Evolutionary conservation across 2,113 vertebrate genomes (phyloP).

Genomic region (Axis porcinus): DNA sequence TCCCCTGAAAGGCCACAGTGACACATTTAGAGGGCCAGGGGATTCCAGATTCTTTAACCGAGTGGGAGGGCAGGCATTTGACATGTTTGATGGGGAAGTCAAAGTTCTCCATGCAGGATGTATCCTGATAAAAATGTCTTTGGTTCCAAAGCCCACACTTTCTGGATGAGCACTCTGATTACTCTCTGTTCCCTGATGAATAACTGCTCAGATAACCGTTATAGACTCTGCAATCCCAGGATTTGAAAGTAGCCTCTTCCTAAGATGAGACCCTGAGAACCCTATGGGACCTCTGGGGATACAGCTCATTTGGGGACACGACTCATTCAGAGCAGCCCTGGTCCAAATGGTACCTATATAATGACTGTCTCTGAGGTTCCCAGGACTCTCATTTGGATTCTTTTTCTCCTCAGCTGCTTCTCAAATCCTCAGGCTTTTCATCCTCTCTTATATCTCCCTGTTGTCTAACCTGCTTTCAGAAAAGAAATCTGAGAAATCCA

Average conservation of each 20-base stretch:
- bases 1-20: neutral
- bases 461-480: neutral
- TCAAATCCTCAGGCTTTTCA: neutral
- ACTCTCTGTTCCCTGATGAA: neutral
- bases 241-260: neutral
- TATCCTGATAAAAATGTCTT: neutral
- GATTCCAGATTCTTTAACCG: neutral
- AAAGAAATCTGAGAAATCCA: neutral
- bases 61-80: neutral
- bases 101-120: neutral
- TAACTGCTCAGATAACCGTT: no score
- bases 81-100: neutral
- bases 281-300: neutral
- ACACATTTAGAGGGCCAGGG: no score
- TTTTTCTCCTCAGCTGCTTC: neutral
- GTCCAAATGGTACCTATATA: neutral
- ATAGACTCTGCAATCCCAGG: neutral
- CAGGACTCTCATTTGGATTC: neutral
- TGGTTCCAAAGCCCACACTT: neutral
- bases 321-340: neutral
- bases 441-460: neutral
- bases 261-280: neutral
- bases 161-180: neutral
- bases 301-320: neutral
- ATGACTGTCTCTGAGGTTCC: accelerated